phyloP scores from a whole-genome alignment of 2,797 vertebrate species.

The Malurus splendens region DNA sequence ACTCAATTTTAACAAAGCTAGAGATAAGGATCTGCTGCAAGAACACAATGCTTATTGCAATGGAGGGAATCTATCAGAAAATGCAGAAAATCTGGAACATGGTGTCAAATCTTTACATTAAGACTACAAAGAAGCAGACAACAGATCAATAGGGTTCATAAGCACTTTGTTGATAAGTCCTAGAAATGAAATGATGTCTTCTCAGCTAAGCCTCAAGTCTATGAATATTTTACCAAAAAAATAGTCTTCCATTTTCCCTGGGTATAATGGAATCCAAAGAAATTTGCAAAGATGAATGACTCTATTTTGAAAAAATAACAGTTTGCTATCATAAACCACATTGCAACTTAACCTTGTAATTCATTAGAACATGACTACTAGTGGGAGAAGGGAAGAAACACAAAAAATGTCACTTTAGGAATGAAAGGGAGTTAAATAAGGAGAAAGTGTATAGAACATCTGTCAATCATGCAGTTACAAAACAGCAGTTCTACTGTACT shows the following conservation, averaged over 20 bases:
- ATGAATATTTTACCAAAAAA: background rate
- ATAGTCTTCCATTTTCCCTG: background rate
- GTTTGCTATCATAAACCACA: background rate
- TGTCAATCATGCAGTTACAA: background rate
- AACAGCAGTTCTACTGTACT: background rate
- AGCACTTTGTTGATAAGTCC: background rate
- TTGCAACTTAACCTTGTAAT: background rate
- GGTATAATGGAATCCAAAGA: background rate
- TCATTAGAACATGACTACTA: background rate
- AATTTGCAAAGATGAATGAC: background rate
- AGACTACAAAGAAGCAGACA: background rate
- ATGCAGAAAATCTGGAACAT: background rate
- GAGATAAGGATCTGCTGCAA: background rate
- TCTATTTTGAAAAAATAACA: background rate
- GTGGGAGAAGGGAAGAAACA: background rate
- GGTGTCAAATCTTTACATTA: background rate
- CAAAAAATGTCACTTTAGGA: background rate
- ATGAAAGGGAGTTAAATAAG: background rate
- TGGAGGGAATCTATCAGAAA: background rate
- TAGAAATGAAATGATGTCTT: background rate
- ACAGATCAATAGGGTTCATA: background rate
- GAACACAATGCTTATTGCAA: background rate
- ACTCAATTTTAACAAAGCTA: background rate
- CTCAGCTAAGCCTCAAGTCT: background rate
- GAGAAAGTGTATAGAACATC: background rate